A percentile compares a stretch with the other conserved stretches of the same genome.
phyloP scores from a whole-genome alignment of 2,888 invertebrate species.

The Clusia tigrina region DNA sequence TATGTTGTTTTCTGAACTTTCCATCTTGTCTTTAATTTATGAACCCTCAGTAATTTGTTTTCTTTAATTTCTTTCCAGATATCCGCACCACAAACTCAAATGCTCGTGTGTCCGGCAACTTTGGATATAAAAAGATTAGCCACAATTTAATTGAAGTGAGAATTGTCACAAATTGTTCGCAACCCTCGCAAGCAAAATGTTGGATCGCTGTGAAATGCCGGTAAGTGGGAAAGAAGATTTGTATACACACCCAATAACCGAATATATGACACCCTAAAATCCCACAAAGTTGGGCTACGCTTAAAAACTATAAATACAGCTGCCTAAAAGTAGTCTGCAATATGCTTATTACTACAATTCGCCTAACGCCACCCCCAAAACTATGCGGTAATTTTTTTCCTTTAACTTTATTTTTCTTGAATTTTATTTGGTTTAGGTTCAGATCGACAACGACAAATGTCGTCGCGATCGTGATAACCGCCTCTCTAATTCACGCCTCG shows the following conservation, averaged over 20 bases:
- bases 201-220: conserved; percentile 63
- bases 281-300: background rate
- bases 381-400: conserved; percentile 22
- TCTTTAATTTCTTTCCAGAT: no score
- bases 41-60: no score
- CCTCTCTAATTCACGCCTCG: conserved; percentile 54
- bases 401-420: background rate
- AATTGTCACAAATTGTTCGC: conserved; percentile 26
- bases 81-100: conserved; percentile 45
- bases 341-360: background rate
- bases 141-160: conserved; percentile 20
- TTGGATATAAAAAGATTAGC: background rate
- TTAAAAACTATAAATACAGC: conserved; percentile 1
- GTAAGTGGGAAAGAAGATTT: conserved; percentile 41
- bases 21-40: no score
- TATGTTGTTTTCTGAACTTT: no score
- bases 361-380: conserved; percentile 20
- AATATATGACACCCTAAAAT: background rate
- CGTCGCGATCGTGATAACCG: conserved; percentile 62
- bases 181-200: conserved; percentile 45
- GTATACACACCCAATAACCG: background rate
- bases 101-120: conserved; percentile 48
- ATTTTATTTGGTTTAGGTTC: conserved; percentile 53
- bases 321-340: conserved; percentile 30
- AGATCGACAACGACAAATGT: conserved; percentile 65